Percentiles rank a stretch among this genome's conserved stretches.
Evolutionary conservation across 1,140 invertebrate species (phyloP).

Genomic region (Rhopalosiphum padi): DNA sequence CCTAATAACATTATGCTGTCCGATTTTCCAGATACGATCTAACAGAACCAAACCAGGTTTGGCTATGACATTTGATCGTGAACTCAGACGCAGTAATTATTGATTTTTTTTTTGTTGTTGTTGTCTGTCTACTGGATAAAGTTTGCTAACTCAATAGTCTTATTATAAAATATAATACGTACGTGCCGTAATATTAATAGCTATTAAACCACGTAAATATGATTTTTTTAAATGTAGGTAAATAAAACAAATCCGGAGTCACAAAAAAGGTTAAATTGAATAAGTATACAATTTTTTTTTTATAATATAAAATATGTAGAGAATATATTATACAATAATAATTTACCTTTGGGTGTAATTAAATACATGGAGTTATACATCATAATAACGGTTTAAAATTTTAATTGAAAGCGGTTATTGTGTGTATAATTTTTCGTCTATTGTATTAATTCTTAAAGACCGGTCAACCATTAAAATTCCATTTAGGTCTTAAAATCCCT

Average conservation of each 20-base stretch:
- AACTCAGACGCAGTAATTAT: not conserved
- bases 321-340: not conserved
- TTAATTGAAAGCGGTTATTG: not conserved
- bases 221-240: not conserved
- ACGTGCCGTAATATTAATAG: not conserved
- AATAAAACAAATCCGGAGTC: not conserved
- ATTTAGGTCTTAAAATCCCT: slow-evolving; percentile 20
- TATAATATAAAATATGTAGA: not conserved
- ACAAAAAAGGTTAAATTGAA: not conserved
- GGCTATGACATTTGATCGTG: not conserved
- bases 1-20: not conserved
- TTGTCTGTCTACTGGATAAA: too few relatives aligned
- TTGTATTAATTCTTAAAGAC: slow-evolving; percentile 29
- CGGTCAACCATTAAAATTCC: slow-evolving; percentile 42
- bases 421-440: slow-evolving; percentile 13
- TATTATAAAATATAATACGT: not conserved
- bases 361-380: not conserved
- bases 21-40: not conserved
- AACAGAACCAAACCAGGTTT: not conserved
- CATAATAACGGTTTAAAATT: not conserved
- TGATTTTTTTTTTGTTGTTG: not conserved
- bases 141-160: not conserved
- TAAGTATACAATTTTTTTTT: not conserved
- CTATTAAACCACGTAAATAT: not conserved
- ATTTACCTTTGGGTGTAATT: not conserved